These are phyloP conservation scores for Xylocampa areola DNA, from an alignment of 2,888 invertebrate genomes.

Conservation along the genomic window DNA sequence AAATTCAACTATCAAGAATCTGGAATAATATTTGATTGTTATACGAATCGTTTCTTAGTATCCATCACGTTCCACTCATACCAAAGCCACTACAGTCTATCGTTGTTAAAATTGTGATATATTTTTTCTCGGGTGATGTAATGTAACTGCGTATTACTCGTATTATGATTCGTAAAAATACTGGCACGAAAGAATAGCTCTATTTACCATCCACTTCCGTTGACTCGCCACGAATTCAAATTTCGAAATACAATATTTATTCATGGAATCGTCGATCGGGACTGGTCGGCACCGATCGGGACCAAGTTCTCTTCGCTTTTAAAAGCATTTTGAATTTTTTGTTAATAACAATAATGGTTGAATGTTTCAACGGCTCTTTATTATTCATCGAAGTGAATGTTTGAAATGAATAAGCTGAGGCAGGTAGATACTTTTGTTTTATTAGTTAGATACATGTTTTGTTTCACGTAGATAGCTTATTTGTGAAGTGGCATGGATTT, in stretches of 20 bases:
- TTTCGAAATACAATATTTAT: conserved; percentile 48
- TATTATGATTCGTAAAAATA: too few species aligned
- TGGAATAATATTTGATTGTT: too few species aligned
- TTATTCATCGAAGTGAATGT: conserved; percentile 6
- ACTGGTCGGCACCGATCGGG: too few species aligned
- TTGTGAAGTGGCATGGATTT: too few species aligned
- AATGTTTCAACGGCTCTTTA: conserved; percentile 19
- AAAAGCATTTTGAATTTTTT: conserved; percentile 46
- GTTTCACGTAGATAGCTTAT: neutral
- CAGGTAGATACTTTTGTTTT: conserved; percentile 7
- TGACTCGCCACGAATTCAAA: conserved; percentile 24
- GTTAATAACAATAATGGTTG: conserved; percentile 52
- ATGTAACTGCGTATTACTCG: too few species aligned
- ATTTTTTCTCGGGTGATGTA: too few species aligned
- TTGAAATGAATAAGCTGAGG: neutral
- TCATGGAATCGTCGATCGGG: conserved; percentile 27
- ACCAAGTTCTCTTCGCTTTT: conserved; percentile 30
- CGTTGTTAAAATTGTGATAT: too few species aligned
- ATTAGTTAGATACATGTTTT: conserved; percentile 3
- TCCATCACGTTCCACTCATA: too few species aligned
- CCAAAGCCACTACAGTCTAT: too few species aligned
- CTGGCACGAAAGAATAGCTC: neutral
- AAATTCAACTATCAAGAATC: too few species aligned
- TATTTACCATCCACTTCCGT: neutral
- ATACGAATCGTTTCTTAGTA: too few species aligned